Evolutionary conservation across 1,140 invertebrate genomes (phyloP), one percentile per base, ranked within the genome.

Genomic region (Cotesia typhae): DNA sequence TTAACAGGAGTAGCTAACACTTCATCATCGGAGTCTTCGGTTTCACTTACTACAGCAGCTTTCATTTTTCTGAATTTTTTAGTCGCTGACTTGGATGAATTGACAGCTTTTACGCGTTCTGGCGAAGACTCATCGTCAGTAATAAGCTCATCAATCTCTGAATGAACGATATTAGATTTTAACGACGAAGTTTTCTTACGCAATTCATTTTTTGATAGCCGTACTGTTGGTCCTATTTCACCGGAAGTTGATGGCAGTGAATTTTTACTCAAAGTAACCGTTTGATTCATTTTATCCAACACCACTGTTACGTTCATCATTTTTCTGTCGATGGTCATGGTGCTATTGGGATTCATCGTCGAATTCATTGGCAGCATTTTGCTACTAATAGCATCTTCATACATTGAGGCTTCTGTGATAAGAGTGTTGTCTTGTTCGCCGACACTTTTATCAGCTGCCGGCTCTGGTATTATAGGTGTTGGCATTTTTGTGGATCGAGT

Each of bases 91-190:
- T 47, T 10, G 41, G 41, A 9, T 47, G 6, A 9, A 6, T 6
- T 47, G 10, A 10, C 7, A 47, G 41, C 41, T 47, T 2, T 47
- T 0, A 65, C 14, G 4, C 14, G 28, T 20, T 65, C 20, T 3
- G 80, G 78, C 0, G 85, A 83, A 3, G 85, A 85, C 67, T 87
- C 84, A 28, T 87, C 86, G 3, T 87, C 86, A 5, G 86, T 87
- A 0, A 87, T 78, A 5, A 87, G 74, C 3, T 78, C 81, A 61
- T 84, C 14, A 38, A 76, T 73, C 5, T 79, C 28, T 61, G 69
- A 65, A 10, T 75, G 70, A 35, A 55, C 47, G 51, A 70, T 36
- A 2, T 57, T 17, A 12, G 71, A 17, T 65, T 80, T 77, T 10
- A 74, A 12, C 0, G 57, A 37, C 4, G 75, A 57, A 37, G 67